Base-by-base conservation (phyloP, 2,888 invertebrate genomes). In the Ectemnius continuus region DNA sequence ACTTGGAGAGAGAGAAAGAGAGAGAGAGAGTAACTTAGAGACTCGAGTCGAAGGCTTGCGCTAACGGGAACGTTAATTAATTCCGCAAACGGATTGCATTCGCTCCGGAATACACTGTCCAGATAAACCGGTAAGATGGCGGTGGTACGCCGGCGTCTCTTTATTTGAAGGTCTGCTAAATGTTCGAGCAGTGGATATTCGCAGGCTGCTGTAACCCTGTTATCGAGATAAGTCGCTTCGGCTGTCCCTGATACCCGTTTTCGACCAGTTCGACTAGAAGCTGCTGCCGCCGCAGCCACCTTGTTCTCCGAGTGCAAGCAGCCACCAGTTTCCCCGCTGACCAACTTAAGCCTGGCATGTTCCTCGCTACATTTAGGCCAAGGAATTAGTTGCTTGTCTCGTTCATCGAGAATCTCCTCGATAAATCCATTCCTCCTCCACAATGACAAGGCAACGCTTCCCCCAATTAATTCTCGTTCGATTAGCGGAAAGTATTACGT, bases 11-110 rank as follows among this genome's bases (percentile, higher is more conserved):
- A n/a, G n/a, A n/a, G n/a, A n/a, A n/a, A n/a, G n/a, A n/a, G n/a
- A n/a, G n/a, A n/a, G n/a, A n/a, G n/a, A n/a, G n/a, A 52, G 14
- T 13, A 45, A 63, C 18, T 47, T 26, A 16, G 47, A 48, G 48
- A n/a, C n/a, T 52, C 26, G 46, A 57, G 56, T 62, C 59, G 46
- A 16, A 61, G 18, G 52, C 26, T 63, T 16, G 13, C 46, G 8
- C 26, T 76, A 76, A 76, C 76, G 76, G 76, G 48, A 67, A 67
- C 26, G 67, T 48, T 64, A 61, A 70, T 76, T 76, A 70, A 61
- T 67, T 65, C 36, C 67, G 61, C 64, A 58, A 70, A 63, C 70
- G 52, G 70, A 61, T 56, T 28, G 48, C 61, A 70, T 11, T 36
- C 36, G 11, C 8, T 36, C 8, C 8, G 5, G 36, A 36, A 36